Evolutionary conservation across 2,888 invertebrate genomes (phyloP).

Genomic region (Neoitamus cyanurus): DNA sequence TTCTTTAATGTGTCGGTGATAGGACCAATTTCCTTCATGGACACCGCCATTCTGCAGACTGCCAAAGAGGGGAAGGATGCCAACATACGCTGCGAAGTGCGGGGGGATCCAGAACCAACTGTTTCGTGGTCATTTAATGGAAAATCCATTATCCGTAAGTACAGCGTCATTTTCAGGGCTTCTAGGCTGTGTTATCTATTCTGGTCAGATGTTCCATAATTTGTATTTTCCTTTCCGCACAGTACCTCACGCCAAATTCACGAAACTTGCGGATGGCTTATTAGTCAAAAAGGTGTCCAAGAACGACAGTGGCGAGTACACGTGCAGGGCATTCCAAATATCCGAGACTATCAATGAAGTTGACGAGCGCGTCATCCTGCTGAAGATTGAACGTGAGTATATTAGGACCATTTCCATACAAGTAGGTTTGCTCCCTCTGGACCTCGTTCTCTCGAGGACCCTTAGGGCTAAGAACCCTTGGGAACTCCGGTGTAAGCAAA

Average conservation of each 20-base stretch:
- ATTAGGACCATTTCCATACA: constrained; percentile 50
- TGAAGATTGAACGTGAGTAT: constrained; percentile 73
- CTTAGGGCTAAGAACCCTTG: background rate
- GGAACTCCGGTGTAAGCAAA: background rate
- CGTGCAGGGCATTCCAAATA: constrained; percentile 71
- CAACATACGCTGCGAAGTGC: constrained; percentile 65
- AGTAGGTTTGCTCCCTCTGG: background rate
- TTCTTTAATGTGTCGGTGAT: constrained; percentile 55
- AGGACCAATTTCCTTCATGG: constrained; percentile 71
- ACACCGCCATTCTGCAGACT: constrained; percentile 68
- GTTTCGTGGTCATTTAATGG: constrained; percentile 68
- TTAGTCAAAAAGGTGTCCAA: constrained; percentile 69
- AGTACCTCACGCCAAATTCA: constrained; percentile 65
- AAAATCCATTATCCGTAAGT: constrained; percentile 60
- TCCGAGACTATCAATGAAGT: constrained; percentile 68
- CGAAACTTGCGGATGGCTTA: constrained; percentile 69
- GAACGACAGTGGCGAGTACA: constrained; percentile 70
- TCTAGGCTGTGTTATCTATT: constrained; percentile 47
- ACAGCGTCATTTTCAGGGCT: background rate
- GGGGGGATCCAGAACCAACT: constrained; percentile 63
- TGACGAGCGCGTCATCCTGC: constrained; percentile 69
- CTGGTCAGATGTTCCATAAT: constrained; percentile 37
- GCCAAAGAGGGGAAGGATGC: constrained; percentile 68
- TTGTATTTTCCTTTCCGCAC: constrained; percentile 50
- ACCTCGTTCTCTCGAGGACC: background rate